Evolutionary conservation across 2,888 invertebrate genomes (phyloP).

Genomic region (Athalia circularis): DNA sequence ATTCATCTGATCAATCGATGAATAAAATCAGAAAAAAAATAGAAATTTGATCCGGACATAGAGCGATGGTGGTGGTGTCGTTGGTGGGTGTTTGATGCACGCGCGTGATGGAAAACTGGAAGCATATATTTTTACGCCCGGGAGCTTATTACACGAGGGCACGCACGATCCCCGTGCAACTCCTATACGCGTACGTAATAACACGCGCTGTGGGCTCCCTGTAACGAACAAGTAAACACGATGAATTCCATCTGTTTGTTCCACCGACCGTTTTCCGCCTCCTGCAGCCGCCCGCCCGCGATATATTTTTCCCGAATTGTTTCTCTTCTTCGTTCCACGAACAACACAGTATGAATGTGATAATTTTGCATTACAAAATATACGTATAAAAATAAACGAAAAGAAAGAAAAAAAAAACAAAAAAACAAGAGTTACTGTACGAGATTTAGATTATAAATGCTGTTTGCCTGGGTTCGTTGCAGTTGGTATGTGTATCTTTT

Average conservation of each 20-base stretch:
- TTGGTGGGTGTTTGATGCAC: no score
- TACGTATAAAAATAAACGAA: not conserved
- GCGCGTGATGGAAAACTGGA: no score
- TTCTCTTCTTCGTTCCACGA: not conserved
- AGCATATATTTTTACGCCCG: no score
- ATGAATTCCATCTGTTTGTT: constrained; percentile 36
- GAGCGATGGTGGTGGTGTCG: no score
- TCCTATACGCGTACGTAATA: constrained; percentile 15
- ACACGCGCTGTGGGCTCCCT: constrained; percentile 4
- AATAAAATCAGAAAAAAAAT: no score
- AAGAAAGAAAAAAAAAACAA: not conserved
- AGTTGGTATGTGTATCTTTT: not conserved
- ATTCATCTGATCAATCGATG: no score
- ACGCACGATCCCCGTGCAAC: no score
- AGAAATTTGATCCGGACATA: no score
- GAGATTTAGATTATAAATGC: not conserved
- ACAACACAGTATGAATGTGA: not conserved
- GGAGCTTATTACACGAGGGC: no score
- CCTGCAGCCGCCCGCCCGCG: not conserved
- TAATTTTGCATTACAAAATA: not conserved
- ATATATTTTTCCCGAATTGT: constrained; percentile 27
- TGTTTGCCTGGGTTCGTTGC: not conserved
- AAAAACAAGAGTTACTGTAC: not conserved
- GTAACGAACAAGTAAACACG: constrained; percentile 41
- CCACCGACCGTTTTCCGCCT: constrained; percentile 24